Evolutionary conservation across 2,888 invertebrate genomes (phyloP).

Genomic region (Ceratothoa steindachneri): DNA sequence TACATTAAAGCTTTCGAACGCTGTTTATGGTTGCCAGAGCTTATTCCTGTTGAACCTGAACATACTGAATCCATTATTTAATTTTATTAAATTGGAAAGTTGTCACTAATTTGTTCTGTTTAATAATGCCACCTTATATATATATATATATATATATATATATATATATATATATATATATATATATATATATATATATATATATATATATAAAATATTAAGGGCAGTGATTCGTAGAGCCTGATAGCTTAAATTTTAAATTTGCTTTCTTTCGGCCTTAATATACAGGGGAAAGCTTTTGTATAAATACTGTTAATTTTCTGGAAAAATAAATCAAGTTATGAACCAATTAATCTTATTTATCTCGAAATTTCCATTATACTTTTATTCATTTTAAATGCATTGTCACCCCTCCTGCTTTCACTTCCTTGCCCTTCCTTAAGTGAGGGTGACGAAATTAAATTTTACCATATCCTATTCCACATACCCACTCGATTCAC

Average conservation of each 20-base stretch:
- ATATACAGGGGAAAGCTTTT: slow-evolving; percentile 6
- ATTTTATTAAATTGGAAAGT: too few relatives aligned
- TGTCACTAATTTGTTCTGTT: background rate
- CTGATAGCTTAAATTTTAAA: background rate
- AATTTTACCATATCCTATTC: too few relatives aligned
- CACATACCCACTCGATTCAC: too few relatives aligned
- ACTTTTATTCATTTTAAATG: background rate
- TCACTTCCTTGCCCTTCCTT: background rate
- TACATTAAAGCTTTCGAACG: too few relatives aligned
- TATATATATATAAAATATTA: too few relatives aligned
- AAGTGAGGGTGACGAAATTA: too few relatives aligned
- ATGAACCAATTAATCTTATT: background rate
- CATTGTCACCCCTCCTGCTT: background rate
- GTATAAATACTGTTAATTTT: slow-evolving; percentile 15
- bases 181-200: too few relatives aligned
- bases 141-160: too few relatives aligned
- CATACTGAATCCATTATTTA: background rate
- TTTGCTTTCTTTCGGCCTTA: slow-evolving; percentile 10
- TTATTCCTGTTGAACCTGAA: background rate
- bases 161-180: too few relatives aligned
- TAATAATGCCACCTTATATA: background rate
- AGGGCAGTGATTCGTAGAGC: background rate
- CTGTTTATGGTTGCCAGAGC: too few relatives aligned
- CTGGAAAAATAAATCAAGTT: slow-evolving; percentile 9
- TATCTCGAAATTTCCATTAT: background rate